These are phyloP conservation scores for Propithecus perrieri DNA, from an alignment of 2,797 vertebrate species.

Conservation along the genomic window DNA sequence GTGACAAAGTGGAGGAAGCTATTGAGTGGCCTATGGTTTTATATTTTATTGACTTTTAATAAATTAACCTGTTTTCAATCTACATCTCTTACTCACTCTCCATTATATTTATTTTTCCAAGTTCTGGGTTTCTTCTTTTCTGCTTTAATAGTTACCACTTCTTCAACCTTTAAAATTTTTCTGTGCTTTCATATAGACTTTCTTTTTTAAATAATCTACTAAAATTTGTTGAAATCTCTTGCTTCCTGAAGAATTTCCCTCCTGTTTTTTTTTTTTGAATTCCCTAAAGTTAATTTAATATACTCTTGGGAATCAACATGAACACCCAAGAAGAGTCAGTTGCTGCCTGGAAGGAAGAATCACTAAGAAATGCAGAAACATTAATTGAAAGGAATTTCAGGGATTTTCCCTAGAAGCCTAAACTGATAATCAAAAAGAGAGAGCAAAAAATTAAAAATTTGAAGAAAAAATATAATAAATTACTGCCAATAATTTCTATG, in stretches of 20 bases:
- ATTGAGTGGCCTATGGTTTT: neutral
- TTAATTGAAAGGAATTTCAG: neutral
- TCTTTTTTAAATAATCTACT: neutral
- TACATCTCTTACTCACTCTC: neutral
- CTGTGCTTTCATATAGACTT: neutral
- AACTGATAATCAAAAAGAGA: neutral
- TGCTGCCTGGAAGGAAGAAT: neutral
- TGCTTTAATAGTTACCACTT: neutral
- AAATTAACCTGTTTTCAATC: neutral
- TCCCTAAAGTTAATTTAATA: neutral
- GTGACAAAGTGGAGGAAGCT: neutral
- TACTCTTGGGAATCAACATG: neutral
- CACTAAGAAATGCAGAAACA: neutral
- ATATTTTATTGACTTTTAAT: neutral
- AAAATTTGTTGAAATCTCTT: neutral
- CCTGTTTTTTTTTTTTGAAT: neutral
- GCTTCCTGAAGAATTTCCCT: neutral
- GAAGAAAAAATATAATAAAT: neutral
- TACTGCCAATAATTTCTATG: neutral
- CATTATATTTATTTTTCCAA: neutral
- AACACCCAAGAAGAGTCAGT: neutral
- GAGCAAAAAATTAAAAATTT: neutral
- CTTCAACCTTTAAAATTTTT: neutral
- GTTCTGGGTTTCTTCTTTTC: neutral
- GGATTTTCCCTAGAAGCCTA: neutral